A percentile compares a stretch with the other conserved stretches of the same genome.
Conservation (phyloP, 2,113 vertebrate species). For the Oostethus manadensis region DNA sequence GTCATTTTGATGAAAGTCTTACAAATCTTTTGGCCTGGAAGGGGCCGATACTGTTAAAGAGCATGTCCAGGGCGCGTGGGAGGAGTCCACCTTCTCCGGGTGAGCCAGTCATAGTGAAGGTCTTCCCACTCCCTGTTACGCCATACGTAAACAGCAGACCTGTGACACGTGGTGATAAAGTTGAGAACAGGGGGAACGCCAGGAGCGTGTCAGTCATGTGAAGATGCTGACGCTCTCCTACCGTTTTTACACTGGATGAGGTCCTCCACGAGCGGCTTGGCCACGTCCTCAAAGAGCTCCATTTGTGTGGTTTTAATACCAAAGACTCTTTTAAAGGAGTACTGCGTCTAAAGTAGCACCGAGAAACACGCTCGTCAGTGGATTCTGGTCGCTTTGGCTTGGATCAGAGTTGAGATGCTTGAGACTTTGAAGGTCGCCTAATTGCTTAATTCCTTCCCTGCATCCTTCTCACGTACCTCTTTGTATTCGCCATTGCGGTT, state of each 20-base stretch:
- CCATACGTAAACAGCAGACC: conserved; percentile 95
- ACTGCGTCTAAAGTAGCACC: conserved; percentile 77
- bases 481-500: conserved; percentile 91
- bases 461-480: conserved; percentile 71
- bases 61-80: conserved; percentile 87
- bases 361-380: not conserved
- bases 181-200: too few species aligned
- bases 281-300: conserved; percentile 85
- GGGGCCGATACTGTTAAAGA: conserved; percentile 90
- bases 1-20: conserved; percentile 29
- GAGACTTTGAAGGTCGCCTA: not conserved
- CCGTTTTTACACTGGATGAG: conserved; percentile 93
- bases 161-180: conserved; percentile 31
- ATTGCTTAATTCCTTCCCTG: too few species aligned
- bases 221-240: conserved; percentile 48
- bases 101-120: conserved; percentile 91
- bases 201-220: too few species aligned
- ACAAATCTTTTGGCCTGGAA: conserved; percentile 95
- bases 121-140: conserved; percentile 95
- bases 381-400: too few species aligned
- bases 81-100: conserved; percentile 90
- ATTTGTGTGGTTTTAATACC: conserved; percentile 80
- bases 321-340: conserved; percentile 93
- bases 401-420: too few species aligned
- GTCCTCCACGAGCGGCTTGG: conserved; percentile 87